A percentile compares a stretch with the other conserved stretches of the same genome.
Evolutionary conservation across 2,113 vertebrate species (phyloP).

Genomic region (Buteo buteo): DNA sequence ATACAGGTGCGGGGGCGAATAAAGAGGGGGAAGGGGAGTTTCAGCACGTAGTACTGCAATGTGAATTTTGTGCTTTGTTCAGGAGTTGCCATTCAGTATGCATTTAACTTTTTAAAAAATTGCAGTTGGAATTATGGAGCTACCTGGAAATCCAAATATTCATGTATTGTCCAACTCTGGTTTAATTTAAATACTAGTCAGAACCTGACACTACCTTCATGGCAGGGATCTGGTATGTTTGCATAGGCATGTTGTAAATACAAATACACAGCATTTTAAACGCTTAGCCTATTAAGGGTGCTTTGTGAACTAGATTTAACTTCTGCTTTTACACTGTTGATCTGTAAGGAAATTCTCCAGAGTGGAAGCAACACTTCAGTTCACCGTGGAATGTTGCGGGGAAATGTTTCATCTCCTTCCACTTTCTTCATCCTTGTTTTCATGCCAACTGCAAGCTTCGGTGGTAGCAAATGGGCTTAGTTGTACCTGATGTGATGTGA

Average conservation of each 20-base stretch:
- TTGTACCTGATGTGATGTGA: not conserved
- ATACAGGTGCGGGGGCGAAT: rapidly evolving
- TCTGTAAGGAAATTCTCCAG: not conserved
- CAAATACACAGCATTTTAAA: not conserved
- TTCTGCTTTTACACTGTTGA: not conserved
- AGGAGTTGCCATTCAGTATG: not conserved
- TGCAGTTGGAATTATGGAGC: not conserved
- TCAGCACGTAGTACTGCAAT: rapidly evolving
- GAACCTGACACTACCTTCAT: not conserved
- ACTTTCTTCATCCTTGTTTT: not conserved
- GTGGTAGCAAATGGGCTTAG: not conserved
- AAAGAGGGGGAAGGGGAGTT: not conserved
- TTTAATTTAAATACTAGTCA: not conserved
- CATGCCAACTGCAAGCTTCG: not conserved
- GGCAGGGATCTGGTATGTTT: not conserved
- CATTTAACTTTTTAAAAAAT: not conserved
- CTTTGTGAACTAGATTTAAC: not conserved
- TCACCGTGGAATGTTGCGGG: not conserved
- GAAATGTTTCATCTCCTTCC: not conserved
- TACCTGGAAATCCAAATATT: not conserved
- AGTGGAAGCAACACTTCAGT: not conserved
- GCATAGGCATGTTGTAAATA: not conserved
- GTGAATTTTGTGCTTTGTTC: not conserved
- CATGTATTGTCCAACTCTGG: not conserved
- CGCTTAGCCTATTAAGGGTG: not conserved